Evolutionary conservation across 2,113 vertebrate genomes (phyloP), one percentile per base, ranked within the genome.

Genomic region (Mobula birostris): DNA sequence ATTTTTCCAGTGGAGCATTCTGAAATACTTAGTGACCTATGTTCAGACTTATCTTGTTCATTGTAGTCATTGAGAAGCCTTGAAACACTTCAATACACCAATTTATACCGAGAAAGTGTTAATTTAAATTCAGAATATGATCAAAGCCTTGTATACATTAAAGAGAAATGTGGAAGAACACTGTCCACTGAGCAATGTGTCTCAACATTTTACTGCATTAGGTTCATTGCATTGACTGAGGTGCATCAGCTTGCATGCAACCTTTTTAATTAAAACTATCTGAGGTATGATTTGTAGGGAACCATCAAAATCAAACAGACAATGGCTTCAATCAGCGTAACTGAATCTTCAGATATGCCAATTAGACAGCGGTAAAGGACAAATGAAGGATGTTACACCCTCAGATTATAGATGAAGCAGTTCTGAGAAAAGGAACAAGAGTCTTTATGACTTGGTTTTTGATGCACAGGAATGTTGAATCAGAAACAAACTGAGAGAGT

Each of bases 291-390:
- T 91, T 91, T 91, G 61, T 56, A 24, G 70, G 91, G 56, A 93
- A 56, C 91, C 6, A 93, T 93, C 91, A 74, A 93, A 93, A 93
- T 93, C 91, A 93, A 48, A 74, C 68, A 93, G 36, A 93, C 68
- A 93, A 93, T 74, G 91, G 91, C 91, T 93, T 93, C 70, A 93
- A 93, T 93, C 91, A 93, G 91, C 70, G 74, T 48, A 93, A 93
- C 91, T 56, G 91, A 93, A 93, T 93, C 68, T 24, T 93, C 91
- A 93, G 91, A 93, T 93, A 14, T 56, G 70, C 36, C 68, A 70
- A 93, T 93, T 93, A 74, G 36, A 56, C 72, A 48, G 21, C 12
- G 15, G 91, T 72, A 70, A 93, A 93, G 91, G 91, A 76, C 70
- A 93, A 93, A 56, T 56, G 24, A 93, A 93, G 91, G 91, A 93